Base-by-base conservation (phyloP, 64 coral and sea anemone genomes). In the Stichodactyla helianthus region DNA sequence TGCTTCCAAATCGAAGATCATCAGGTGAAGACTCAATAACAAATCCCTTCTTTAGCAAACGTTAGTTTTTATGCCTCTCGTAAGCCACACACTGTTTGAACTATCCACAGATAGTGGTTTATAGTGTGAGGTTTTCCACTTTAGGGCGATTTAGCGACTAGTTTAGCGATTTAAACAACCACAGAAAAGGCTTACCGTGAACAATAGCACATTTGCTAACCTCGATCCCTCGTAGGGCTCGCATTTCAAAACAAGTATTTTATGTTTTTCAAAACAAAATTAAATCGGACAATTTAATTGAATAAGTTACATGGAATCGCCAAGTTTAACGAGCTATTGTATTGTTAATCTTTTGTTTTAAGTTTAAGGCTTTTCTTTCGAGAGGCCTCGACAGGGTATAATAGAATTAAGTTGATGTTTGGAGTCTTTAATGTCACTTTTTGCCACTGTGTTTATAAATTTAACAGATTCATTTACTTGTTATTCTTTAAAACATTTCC, bases 301-400 rank as follows among this genome's bases (percentile, higher is more conserved):
- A 74, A 74, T 74, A 26, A 58, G 68, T 26, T 11, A 35, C 68
- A 74, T 74, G 68, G 68, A 74, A 26, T 74, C 68, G 23, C 68
- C 68, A 74, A 74, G 68, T 74, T 74, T 74, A 74, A 74, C 68
- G 26, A 74, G 23, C 68, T 74, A 28, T 74, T 74, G 68, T 74
- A 74, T 74, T 12, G 10, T 28, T 74, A 74, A 74, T 74, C 68
- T 74, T 74, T 74, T 74, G 68, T 74, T 74, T 74, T 74, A 23
- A n/a, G 68, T 74, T 74, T 74, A 74, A 74, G 68, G 68, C 68
- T 74, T 74, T 74, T 74, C 68, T 74, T 31, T 74, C 68, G 68
- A 74, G 68, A 74, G 25, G 68, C n/a, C 68, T 74, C 68, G 26
- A 74, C 68, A 31, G 68, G 68, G 11, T 23, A 74, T 74, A 74